These are phyloP conservation scores for Clytia hemisphaerica DNA, from an alignment of 30 jellyfish, hydroid and myxozoan genomes.

Conservation along the genomic window DNA sequence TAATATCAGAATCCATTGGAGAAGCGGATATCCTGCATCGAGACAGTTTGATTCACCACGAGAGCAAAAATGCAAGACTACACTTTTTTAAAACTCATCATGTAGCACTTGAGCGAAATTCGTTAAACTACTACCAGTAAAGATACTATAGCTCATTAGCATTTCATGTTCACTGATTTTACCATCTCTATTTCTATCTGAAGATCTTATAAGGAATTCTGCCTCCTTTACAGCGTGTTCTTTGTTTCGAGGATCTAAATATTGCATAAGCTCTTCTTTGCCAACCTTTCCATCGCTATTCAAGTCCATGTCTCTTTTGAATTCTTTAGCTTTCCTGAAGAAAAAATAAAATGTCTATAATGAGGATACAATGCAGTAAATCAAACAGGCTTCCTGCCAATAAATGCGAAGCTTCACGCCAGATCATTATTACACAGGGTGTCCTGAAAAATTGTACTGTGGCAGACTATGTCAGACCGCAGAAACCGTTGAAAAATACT, in stretches of 20 bases:
- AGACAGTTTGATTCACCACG: too few relatives aligned
- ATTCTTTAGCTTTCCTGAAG: constrained; percentile 58
- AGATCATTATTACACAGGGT: too few relatives aligned
- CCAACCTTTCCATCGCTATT: constrained; percentile 79
- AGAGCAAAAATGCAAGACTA: not conserved
- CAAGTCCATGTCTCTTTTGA: constrained; percentile 74
- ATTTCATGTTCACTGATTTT: constrained; percentile 70
- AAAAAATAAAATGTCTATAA: constrained; percentile 17
- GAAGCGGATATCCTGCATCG: too few relatives aligned
- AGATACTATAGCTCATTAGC: constrained; percentile 56
- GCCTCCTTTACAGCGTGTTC: constrained; percentile 89
- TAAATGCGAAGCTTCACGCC: too few relatives aligned
- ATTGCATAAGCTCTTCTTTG: constrained; percentile 48
- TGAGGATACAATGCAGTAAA: too few relatives aligned
- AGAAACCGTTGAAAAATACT: too few relatives aligned
- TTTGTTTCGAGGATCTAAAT: constrained; percentile 75
- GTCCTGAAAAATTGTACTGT: too few relatives aligned
- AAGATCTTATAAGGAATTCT: constrained; percentile 45
- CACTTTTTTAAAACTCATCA: constrained; percentile 91
- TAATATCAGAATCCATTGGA: too few relatives aligned
- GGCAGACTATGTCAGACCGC: too few relatives aligned
- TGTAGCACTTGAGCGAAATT: constrained; percentile 63
- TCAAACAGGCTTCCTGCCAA: too few relatives aligned
- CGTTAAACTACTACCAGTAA: constrained; percentile 85
- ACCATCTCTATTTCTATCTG: constrained; percentile 63